Conservation (phyloP, 2,888 invertebrate genomes). For the Idaea dimidiata region DNA sequence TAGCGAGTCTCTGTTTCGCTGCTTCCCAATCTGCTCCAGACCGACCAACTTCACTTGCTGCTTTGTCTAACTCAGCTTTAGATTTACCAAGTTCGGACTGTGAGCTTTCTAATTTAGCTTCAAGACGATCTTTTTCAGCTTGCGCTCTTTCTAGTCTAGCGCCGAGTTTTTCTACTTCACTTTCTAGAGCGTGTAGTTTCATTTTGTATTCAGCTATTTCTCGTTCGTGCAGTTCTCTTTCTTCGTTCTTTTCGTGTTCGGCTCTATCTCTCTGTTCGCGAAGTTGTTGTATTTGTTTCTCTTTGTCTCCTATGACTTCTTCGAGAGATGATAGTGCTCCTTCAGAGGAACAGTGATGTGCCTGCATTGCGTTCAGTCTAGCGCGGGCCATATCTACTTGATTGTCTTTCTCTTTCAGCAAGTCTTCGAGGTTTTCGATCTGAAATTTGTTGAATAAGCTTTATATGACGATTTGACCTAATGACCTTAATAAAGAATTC, state of each 20-base stretch:
- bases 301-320: conserved; percentile 97
- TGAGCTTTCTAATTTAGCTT: conserved; percentile 94
- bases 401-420: conserved; percentile 98
- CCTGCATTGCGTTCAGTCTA: conserved; percentile 94
- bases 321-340: conserved; percentile 95
- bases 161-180: conserved; percentile 93
- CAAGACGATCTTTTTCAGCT: conserved; percentile 94
- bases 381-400: conserved; percentile 98
- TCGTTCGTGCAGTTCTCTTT: conserved; percentile 94
- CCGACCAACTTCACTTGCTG: conserved; percentile 92
- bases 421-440: conserved; percentile 98
- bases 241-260: conserved; percentile 97
- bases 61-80: conserved; percentile 95
- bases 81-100: conserved; percentile 96
- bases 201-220: conserved; percentile 97
- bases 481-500: conserved; percentile 2
- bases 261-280: conserved; percentile 96
- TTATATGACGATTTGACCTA: background rate
- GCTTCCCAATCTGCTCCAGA: conserved; percentile 95
- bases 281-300: conserved; percentile 97
- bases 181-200: conserved; percentile 94
- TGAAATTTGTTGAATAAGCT: conserved; percentile 58
- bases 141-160: conserved; percentile 93
- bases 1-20: conserved; percentile 89
- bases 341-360: conserved; percentile 96